Conservation (phyloP, 2,888 invertebrate genomes). For the Conchocele bisecta region DNA sequence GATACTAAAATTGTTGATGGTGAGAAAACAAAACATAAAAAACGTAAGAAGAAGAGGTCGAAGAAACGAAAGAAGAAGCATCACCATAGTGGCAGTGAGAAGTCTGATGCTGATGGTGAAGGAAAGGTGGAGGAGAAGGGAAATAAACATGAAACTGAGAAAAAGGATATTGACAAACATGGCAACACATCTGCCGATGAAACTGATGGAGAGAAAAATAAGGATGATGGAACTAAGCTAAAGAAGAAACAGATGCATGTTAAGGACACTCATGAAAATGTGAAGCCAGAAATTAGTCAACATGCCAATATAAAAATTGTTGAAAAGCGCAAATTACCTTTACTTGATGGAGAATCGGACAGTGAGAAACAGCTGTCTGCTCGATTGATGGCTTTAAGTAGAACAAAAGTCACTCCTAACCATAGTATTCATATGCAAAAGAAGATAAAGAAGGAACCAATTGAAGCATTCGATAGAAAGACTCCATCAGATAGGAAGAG, state of each 20-base stretch:
- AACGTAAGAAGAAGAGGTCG: constrained; percentile 52
- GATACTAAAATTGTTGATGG: constrained; percentile 37
- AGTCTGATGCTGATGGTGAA: constrained; percentile 48
- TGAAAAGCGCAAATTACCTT: constrained; percentile 37
- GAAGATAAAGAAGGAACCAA: constrained; percentile 53
- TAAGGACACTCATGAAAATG: constrained; percentile 46
- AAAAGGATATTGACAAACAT: constrained; percentile 56
- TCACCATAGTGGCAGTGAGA: constrained; percentile 52
- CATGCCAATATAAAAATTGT: constrained; percentile 12
- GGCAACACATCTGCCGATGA: constrained; percentile 54
- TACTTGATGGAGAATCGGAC: constrained; percentile 46
- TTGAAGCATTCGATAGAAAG: constrained; percentile 46
- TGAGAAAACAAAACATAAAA: constrained; percentile 58
- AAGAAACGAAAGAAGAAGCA: constrained; percentile 28
- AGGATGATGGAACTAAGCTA: too few species aligned
- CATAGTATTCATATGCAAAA: constrained; percentile 34
- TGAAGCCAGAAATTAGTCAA: constrained; percentile 33
- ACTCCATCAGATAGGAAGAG: constrained; percentile 63
- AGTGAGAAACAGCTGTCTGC: constrained; percentile 50
- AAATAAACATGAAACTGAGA: constrained; percentile 66
- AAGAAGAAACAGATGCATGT: too few species aligned
- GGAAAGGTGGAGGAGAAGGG: constrained; percentile 62
- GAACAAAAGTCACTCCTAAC: constrained; percentile 31
- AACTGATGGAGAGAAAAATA: constrained; percentile 45
- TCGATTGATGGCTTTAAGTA: constrained; percentile 50